Evolutionary conservation across 2,113 vertebrate genomes (phyloP), one percentile per base, ranked within the genome.

Genomic region (Chlorodrepanis virens): DNA sequence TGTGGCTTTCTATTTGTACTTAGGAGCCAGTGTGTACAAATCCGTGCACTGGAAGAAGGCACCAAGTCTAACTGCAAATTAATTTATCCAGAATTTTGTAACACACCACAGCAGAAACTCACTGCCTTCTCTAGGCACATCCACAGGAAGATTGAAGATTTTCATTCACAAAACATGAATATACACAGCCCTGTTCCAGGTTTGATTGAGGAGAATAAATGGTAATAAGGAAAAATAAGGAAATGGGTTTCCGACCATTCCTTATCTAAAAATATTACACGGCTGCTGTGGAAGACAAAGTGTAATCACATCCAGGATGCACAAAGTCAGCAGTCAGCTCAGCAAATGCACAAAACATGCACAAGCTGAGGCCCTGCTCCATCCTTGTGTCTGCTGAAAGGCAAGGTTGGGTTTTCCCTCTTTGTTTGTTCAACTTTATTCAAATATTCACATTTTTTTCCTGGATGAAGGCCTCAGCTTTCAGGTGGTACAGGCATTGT

Each of bases 321-420:
- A 82, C 72, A 24, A 67, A 86, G 83, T 86, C 86, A 83, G 89
- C 74, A 91, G 39, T 20, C 52, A 78, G 79, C 76, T 78, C 77
- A 89, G 93, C 74, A 78, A 87, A 67, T 37, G 56, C 37, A 82
- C 60, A 56, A 29, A 84, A 21, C 31, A 14, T 0, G 3, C 28
- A 24, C 0, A 14, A 72, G 44, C 56, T 57, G 42, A 60, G 64
- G 37, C 23, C 14, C 47, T 59, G 72, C 54, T 74, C 47, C 40
- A 16, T 61, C 28, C 54, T 31, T 39, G 25, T 7, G 12, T 21
- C 39, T 90, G 45, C 60, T 59, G 37, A 84, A 87, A 76, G 39
- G 28, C 21, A 29, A 56, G 10, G 14, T 15, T 69, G 0, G 0
- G 3, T 17, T 57, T 70, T 10, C 6, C 9, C 27, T 6, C 37